phyloP scores from a whole-genome alignment of 1,140 invertebrate genomes.

The Rhopalosiphum padi region DNA sequence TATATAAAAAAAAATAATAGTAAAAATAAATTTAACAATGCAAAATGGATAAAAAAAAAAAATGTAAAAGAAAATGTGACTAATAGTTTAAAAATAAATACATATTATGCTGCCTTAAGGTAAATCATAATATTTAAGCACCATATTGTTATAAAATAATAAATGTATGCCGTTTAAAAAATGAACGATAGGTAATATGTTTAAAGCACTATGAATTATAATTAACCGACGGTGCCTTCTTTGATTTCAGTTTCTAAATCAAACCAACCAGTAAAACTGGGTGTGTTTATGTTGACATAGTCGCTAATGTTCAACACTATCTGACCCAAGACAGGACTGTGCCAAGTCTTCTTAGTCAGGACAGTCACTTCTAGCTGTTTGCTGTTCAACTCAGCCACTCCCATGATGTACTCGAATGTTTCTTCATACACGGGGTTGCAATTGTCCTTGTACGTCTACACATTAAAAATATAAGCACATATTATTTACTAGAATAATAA shows the following conservation, averaged over 20 bases:
- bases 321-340: slow-evolving; percentile 83
- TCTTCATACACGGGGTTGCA: slow-evolving; percentile 92
- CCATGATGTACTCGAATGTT: slow-evolving; percentile 84
- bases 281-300: not conserved
- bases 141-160: not conserved
- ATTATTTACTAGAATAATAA: not conserved
- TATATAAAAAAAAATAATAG: not conserved
- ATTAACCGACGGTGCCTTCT: not conserved
- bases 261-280: slow-evolving; percentile 39
- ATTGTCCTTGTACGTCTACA: slow-evolving; percentile 81
- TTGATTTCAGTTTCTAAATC: slow-evolving; percentile 48
- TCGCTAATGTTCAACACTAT: slow-evolving; percentile 64
- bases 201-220: not conserved
- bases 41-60: not conserved
- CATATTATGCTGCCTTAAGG: not conserved
- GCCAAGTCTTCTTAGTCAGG: slow-evolving; percentile 80
- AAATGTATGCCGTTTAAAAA: not conserved
- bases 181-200: not conserved
- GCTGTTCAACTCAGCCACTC: slow-evolving; percentile 76
- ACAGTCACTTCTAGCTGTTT: slow-evolving; percentile 81
- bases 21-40: not conserved
- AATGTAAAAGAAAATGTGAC: not conserved
- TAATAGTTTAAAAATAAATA: not conserved
- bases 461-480: slow-evolving; percentile 50
- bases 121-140: slow-evolving; percentile 29